Percentiles rank a stretch among this genome's conserved stretches.
Evolutionary conservation across 1,140 invertebrate species (phyloP).

Genomic region (Orussus abietinus): DNA sequence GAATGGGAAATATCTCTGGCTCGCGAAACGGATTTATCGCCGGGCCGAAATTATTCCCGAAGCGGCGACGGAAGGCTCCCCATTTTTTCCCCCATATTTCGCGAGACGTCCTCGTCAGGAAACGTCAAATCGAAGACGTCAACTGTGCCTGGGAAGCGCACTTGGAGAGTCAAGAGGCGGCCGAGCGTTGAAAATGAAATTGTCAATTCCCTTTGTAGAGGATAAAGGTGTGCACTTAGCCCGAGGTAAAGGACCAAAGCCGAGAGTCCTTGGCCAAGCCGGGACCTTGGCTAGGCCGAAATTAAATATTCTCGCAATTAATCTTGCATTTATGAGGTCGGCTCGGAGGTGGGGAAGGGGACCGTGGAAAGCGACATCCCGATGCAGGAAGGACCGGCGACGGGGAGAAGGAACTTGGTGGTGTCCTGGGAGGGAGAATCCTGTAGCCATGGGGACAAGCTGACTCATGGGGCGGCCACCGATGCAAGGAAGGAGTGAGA

Average conservation of each 20-base stretch:
- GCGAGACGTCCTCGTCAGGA: too few relatives aligned
- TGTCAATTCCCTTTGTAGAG: constrained; percentile 2
- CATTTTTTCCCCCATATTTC: too few relatives aligned
- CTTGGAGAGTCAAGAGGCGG: too few relatives aligned
- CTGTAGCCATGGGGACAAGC: constrained; percentile 16
- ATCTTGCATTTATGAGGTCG: constrained; percentile 22
- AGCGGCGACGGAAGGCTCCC: too few relatives aligned
- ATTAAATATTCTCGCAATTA: constrained; percentile 26
- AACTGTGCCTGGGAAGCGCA: too few relatives aligned
- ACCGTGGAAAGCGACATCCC: constrained; percentile 17
- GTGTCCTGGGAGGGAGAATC: constrained; percentile 16
- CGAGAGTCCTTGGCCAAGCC: neutral
- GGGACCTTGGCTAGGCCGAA: constrained; percentile 9
- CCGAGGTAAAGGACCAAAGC: neutral
- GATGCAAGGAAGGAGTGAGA: constrained; percentile 6
- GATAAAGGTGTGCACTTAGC: constrained; percentile 8
- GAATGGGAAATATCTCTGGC: too few relatives aligned
- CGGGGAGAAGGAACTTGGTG: neutral
- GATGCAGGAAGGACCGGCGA: neutral
- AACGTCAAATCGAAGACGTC: too few relatives aligned
- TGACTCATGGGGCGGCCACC: neutral
- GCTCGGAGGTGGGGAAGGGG: constrained; percentile 3
- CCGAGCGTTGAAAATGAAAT: too few relatives aligned
- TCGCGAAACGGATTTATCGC: too few relatives aligned
- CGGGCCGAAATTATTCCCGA: too few relatives aligned